phyloP scores from a whole-genome alignment of 2,113 vertebrate genomes.

The Megaleporinus macrocephalus region DNA sequence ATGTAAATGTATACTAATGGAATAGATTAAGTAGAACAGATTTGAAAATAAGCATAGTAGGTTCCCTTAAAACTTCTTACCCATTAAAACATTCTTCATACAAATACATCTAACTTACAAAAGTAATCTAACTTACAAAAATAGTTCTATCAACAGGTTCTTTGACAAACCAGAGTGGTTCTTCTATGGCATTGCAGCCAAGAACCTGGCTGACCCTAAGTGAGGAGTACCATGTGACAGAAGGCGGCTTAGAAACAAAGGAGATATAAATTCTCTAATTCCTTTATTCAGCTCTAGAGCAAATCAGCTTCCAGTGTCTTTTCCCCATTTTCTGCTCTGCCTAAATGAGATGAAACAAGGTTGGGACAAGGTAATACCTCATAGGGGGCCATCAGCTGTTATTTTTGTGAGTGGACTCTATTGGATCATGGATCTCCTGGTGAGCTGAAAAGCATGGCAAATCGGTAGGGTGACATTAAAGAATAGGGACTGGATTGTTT shows the following conservation, averaged over 20 bases:
- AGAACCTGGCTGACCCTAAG: too few relatives aligned
- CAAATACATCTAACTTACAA: not conserved
- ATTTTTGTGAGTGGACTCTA: not conserved
- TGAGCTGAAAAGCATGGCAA: not conserved
- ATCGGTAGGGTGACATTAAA: not conserved
- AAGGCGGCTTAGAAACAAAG: too few relatives aligned
- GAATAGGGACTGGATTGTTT: not conserved
- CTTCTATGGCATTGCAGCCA: too few relatives aligned
- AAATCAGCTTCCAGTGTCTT: not conserved
- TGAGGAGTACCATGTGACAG: too few relatives aligned
- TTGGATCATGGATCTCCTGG: not conserved
- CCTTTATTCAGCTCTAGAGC: not conserved
- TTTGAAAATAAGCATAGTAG: too few relatives aligned
- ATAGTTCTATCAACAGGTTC: not conserved
- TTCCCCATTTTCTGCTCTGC: conserved; percentile 54
- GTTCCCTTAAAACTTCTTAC: too few relatives aligned
- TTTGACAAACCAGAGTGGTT: too few relatives aligned
- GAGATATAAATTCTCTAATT: too few relatives aligned
- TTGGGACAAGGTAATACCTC: not conserved
- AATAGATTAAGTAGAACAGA: too few relatives aligned
- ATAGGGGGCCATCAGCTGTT: not conserved
- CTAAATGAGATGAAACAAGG: conserved; percentile 69
- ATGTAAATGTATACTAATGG: too few relatives aligned
- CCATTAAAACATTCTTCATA: too few relatives aligned
- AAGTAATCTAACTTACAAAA: not conserved